Evolutionary conservation across 2,113 vertebrate genomes (phyloP).

Genomic region (Syngnathus scovelli): DNA sequence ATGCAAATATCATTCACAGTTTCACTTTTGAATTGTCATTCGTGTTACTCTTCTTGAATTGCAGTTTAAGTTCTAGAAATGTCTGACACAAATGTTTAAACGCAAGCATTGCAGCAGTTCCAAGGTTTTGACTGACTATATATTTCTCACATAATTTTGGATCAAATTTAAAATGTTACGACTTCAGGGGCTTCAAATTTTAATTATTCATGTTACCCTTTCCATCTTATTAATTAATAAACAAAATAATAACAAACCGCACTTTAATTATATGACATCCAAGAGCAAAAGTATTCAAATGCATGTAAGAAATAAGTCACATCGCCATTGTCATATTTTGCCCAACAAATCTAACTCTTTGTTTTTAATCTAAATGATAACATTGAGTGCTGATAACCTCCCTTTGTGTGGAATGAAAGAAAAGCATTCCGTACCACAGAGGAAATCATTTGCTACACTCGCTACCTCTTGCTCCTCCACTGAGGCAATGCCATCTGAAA

Average conservation of each 20-base stretch:
- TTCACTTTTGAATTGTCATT: neutral
- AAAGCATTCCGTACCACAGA: constrained; percentile 29
- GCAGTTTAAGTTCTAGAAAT: neutral
- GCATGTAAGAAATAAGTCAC: neutral
- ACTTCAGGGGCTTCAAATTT: neutral
- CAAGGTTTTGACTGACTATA: neutral
- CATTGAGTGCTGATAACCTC: neutral
- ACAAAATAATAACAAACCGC: neutral
- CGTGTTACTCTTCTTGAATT: neutral
- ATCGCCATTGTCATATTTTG: neutral
- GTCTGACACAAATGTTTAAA: neutral
- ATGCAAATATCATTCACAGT: neutral
- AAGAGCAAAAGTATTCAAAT: neutral
- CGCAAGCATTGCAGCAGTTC: neutral
- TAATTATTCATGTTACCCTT: neutral
- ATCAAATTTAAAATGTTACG: neutral
- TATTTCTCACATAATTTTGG: neutral
- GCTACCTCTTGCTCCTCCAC: constrained; percentile 22
- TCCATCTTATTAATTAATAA: neutral
- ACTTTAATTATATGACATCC: neutral
- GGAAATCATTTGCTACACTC: constrained; percentile 11
- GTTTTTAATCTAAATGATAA: neutral
- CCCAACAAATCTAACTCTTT: neutral
- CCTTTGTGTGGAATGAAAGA: constrained; percentile 31
- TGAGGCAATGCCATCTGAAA: constrained; percentile 64